phyloP scores from a whole-genome alignment of 2,888 invertebrate species.

The Tuta absoluta region DNA sequence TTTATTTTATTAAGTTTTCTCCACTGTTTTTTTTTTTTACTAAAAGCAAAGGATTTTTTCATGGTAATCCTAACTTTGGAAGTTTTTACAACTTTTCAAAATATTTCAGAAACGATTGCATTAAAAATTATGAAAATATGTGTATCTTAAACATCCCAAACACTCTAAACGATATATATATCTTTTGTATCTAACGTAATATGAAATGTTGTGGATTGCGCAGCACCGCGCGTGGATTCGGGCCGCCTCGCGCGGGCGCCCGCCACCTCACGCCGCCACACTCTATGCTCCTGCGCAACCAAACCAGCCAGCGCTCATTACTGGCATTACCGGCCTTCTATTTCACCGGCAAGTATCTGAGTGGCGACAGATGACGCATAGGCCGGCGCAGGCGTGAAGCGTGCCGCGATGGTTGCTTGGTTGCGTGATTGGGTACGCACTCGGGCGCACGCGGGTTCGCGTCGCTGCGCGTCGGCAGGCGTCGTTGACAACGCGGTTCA shows the following conservation, averaged over 20 bases:
- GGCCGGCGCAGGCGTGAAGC: background rate
- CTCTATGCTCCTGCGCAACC: background rate
- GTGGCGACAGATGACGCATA: background rate
- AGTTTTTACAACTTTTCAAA: no score
- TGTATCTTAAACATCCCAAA: no score
- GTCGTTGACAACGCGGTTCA: constrained; percentile 6
- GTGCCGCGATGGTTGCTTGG: background rate
- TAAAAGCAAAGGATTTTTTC: no score
- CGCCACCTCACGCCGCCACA: background rate
- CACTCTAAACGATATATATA: no score
- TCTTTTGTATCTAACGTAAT: no score
- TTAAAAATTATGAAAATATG: no score
- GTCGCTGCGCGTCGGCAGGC: constrained; percentile 36
- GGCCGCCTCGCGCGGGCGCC: background rate
- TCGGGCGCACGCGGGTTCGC: constrained; percentile 32
- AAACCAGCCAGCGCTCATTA: background rate
- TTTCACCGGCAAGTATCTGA: background rate
- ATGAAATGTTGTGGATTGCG: no score
- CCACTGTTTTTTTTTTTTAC: no score
- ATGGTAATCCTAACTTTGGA: no score
- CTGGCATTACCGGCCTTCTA: background rate
- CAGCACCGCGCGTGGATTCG: background rate
- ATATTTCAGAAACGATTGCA: no score
- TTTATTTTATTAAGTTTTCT: no score
- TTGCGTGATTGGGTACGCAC: constrained; percentile 8